Base-by-base conservation (phyloP, 2,113 vertebrate species). In the Muscicapa adusta region DNA sequence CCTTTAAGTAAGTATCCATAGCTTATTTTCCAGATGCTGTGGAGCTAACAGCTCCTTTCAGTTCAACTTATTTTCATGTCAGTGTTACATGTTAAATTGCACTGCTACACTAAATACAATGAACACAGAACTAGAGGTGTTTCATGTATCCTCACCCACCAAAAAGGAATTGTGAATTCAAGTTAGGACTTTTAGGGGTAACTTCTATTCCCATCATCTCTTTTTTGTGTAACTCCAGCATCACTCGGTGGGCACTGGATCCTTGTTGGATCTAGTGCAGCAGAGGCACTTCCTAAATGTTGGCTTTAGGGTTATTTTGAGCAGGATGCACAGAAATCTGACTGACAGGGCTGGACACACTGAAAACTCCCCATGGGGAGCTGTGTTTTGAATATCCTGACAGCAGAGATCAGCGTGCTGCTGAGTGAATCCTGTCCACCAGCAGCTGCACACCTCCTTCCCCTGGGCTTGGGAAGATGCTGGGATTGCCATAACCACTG, bases 251-350 rank as follows among this genome's bases (percentile, higher is more conserved):
- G n/a, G 36, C 78, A 79, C 58, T 14, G 70, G 38, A 34, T 26
- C 74, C 81, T 29, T 10, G 0, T 1, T 5, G 40, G 43, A 16
- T 5, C 60, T 11, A 6, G 24, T 0, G 10, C 54, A 65, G 31
- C 78, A 73, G 2, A 9, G 25, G 16, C 2, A 3, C 36, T 24
- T 23, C 68, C 76, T 14, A 20, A 36, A 14, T 0, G 19, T 1
- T 67, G 31, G 24, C 36, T 58, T 29, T 7, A 7, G 53, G 51
- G 31, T 29, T 48, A 40, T 48, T 67, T 51, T 50, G 14, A 81
- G 65, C 43, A 22, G 40, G 19, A 57, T 38, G 58, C 67, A 73
- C 4, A 61, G 74, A 43, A 38, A 56, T 14, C 15, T 73, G 57
- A 12, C 6, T 10, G 71, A 51, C 23, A 57, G 58, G 68, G 72